Evolutionary conservation across 53 echinoderm and acorn worm genomes (phyloP).

Genomic region (Paelopatides confundens): DNA sequence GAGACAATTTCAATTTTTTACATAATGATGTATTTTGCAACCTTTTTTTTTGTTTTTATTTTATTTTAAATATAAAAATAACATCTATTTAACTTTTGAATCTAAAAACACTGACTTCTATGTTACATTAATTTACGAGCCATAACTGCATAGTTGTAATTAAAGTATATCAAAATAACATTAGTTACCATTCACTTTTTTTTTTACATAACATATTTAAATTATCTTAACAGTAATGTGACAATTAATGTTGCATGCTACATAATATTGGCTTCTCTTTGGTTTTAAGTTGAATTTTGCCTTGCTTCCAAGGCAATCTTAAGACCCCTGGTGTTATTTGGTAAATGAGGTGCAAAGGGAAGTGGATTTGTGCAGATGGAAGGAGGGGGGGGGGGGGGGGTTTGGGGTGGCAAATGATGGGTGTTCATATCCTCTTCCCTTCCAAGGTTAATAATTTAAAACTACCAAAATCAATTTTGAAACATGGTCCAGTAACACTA

Average conservation of each 20-base stretch:
- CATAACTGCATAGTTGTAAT: neutral
- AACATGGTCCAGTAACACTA: too few species aligned
- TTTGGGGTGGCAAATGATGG: too few species aligned
- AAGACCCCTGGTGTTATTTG: constrained; percentile 21
- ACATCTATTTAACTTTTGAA: neutral
- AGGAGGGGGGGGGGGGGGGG: too few species aligned
- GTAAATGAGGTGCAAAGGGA: neutral
- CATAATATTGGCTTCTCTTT: constrained; percentile 3
- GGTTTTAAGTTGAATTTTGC: neutral
- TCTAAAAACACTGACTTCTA: neutral
- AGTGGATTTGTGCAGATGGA: neutral
- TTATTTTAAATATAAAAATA: neutral
- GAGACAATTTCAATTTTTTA: too few species aligned
- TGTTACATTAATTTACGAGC: neutral
- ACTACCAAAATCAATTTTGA: too few species aligned
- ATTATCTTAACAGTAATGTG: neutral
- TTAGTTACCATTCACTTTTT: neutral
- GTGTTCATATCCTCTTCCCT: too few species aligned
- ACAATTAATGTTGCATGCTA: neutral
- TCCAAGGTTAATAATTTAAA: too few species aligned
- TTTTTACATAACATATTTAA: neutral
- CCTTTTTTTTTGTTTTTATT: neutral
- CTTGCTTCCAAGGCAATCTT: neutral
- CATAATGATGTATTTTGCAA: neutral
- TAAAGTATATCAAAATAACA: neutral